Evolutionary conservation across 2,113 vertebrate species (phyloP).

Genomic region (Clinocottus analis): DNA sequence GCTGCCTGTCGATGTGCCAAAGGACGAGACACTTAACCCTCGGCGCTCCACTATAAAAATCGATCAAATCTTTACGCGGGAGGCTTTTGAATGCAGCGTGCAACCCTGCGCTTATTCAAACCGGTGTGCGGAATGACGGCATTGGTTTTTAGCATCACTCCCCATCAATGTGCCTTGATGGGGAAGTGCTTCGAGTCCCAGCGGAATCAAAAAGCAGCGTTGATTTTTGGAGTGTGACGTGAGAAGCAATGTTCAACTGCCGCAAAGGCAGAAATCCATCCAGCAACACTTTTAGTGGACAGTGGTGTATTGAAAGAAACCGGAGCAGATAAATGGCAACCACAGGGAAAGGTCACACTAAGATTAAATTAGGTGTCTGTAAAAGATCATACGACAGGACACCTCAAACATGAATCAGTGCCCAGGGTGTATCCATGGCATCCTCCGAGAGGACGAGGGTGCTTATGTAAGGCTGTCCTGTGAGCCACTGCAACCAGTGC

Average conservation of each 20-base stretch:
- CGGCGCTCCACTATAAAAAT: not conserved
- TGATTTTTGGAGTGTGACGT: not conserved
- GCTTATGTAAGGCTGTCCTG: not conserved
- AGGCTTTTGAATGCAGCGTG: not conserved
- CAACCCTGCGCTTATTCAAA: not conserved
- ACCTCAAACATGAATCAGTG: not conserved
- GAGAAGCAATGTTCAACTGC: not conserved
- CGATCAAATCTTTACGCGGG: slow-evolving; percentile 11
- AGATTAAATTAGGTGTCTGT: not conserved
- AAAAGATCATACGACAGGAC: not conserved
- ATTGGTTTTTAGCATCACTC: not conserved
- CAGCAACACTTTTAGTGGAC: not conserved
- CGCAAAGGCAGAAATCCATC: not conserved
- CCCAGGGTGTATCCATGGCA: not conserved
- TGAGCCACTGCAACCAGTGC: not conserved
- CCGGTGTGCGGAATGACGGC: not conserved
- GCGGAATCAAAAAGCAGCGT: not conserved
- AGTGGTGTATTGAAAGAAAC: not conserved
- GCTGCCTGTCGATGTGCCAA: not conserved
- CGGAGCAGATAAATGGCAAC: not conserved
- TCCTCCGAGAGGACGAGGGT: not conserved
- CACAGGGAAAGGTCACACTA: not conserved
- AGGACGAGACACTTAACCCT: slow-evolving; percentile 40
- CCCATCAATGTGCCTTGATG: not conserved
- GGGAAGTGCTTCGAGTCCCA: not conserved